phyloP scores from a whole-genome alignment of 2,888 invertebrate species.

The Xylota sylvarum region DNA sequence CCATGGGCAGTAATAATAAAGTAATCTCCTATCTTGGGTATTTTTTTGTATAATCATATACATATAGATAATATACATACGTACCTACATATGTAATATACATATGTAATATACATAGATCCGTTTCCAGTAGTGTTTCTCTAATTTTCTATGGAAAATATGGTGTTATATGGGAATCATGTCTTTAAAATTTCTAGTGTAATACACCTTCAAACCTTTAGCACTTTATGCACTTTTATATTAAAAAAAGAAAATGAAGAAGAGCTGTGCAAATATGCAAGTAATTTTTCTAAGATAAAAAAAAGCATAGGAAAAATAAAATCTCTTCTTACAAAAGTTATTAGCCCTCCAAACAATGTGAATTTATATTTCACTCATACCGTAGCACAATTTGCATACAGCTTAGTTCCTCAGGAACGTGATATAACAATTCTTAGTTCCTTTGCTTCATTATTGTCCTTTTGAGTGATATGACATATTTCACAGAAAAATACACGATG shows the following conservation, averaged over 20 bases:
- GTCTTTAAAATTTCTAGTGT: no score
- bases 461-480: not conserved
- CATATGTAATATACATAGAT: no score
- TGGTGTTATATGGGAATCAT: no score
- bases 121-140: no score
- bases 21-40: no score
- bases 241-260: no score
- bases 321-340: constrained; percentile 1
- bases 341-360: not conserved
- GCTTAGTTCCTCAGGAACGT: not conserved
- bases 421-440: constrained; percentile 9
- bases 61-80: no score
- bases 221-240: not conserved
- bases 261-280: not conserved
- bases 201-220: not conserved
- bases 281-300: not conserved
- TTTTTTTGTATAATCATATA: no score
- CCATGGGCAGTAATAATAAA: no score
- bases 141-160: no score
- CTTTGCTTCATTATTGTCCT: not conserved
- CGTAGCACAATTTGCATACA: not conserved
- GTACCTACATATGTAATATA: no score
- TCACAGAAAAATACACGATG: not conserved
- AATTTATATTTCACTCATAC: not conserved
- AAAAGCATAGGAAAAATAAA: not conserved